Evolutionary conservation across 2,797 vertebrate species (phyloP).

Genomic region (Pipistrellus nathusii): DNA sequence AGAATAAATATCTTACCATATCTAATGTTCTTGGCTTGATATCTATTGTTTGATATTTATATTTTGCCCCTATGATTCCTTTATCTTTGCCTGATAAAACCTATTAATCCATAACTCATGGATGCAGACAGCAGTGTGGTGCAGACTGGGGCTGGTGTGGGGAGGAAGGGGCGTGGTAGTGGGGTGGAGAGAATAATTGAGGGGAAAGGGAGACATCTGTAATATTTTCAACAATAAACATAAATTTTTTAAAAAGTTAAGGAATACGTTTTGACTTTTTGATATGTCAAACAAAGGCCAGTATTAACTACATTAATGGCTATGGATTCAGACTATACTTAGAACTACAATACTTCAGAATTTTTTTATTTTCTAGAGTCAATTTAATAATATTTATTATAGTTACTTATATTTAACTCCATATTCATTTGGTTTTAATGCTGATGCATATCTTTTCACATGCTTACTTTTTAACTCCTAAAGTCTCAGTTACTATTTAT

Average conservation of each 20-base stretch:
- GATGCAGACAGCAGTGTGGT: too few species aligned
- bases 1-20: background rate
- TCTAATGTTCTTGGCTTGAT: background rate
- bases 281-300: background rate
- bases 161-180: rapidly evolving
- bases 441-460: background rate
- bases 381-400: background rate
- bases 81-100: slow-evolving; percentile 11
- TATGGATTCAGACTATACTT: background rate
- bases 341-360: background rate
- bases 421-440: slow-evolving; percentile 30
- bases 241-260: background rate
- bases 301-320: background rate
- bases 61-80: background rate
- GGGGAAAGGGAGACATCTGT: too few species aligned
- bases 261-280: background rate
- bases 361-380: background rate
- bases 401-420: slow-evolving; percentile 3
- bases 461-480: background rate
- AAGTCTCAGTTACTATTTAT: slow-evolving; percentile 12
- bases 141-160: too few species aligned
- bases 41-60: background rate
- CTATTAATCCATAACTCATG: too few species aligned
- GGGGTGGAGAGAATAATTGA: too few species aligned
- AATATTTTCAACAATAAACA: too few species aligned